A percentile compares a stretch with the other conserved stretches of the same genome.
Evolutionary conservation across 1,140 invertebrate species (phyloP).

Genomic region (Carcinoscorpius rotundicauda): DNA sequence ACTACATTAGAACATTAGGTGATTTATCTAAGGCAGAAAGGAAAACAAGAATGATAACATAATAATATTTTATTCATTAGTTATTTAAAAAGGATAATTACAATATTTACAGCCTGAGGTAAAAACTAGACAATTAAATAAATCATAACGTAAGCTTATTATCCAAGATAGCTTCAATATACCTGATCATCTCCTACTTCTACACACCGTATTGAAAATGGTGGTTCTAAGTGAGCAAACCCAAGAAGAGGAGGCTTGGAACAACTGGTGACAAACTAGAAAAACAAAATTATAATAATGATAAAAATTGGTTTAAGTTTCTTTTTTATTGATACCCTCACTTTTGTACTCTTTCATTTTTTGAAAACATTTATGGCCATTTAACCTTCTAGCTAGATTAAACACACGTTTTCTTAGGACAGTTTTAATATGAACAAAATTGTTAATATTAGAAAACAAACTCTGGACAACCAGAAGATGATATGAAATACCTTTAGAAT

Average conservation of each 20-base stretch:
- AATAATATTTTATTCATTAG: neutral
- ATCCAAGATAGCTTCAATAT: neutral
- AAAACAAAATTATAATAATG: conserved; percentile 21
- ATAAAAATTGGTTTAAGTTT: neutral
- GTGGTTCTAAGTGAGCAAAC: conserved; percentile 93
- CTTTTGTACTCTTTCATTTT: no score
- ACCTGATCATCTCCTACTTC: conserved; percentile 94
- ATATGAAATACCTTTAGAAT: no score
- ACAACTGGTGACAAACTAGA: conserved; percentile 96
- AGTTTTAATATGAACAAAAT: no score
- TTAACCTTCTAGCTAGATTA: no score
- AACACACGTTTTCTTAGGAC: no score
- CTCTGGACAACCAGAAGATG: no score
- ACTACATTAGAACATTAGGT: no score
- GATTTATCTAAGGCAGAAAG: no score
- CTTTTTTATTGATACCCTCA: no score
- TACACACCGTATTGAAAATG: conserved; percentile 97
- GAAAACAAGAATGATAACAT: no score
- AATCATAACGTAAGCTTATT: neutral
- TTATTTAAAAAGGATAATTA: neutral
- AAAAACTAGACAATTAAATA: neutral
- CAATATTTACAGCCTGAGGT: neutral
- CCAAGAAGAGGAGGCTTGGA: conserved; percentile 94
- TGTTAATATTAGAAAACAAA: no score
- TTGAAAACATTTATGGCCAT: no score